Base-by-base conservation (phyloP, 2,797 vertebrate genomes). In the Danio tinwini region DNA sequence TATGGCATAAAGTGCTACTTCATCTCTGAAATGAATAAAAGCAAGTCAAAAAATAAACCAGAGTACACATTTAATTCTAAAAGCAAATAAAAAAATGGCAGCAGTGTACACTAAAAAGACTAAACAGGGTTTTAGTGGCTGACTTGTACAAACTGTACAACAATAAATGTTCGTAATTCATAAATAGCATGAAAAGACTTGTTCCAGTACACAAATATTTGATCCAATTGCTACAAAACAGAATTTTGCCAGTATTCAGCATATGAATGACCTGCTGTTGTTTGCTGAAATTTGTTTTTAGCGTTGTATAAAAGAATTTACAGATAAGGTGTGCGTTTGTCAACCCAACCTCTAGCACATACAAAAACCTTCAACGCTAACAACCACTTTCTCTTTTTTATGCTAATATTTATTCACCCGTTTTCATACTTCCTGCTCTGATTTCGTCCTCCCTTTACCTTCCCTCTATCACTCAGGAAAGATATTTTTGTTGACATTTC, bases 81-180 rank as follows among this genome's bases (percentile, higher is more conserved):
- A 16, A 0, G 16, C 50, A 52, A 53, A n/a, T 29, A n/a, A n/a
- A 1, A 16, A 1, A 5, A 39, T 40, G 16, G 59, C 59, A 61
- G 19, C 5, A 49, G 19, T 37, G 16, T 21, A 11, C 8, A 50
- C 29, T 74, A 1, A 19, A 40, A 7, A 49, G 9, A 5, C 29
- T n/a, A n/a, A 74, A 13, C 29, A 14, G 6, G 7, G 58, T 65
- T 73, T 73, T 47, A 39, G 17, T 11, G 10, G 0, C 52, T 44
- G 50, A 16, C 4, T 39, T 50, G 29, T 68, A 29, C 61, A 68
- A 74, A 12, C 7, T 14, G 55, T 3, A 47, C 21, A n/a, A 67
- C n/a, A 74, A 56, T 44, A 56, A 67, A 73, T 37, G 44, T 45
- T 47, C 16, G 7, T 65, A 74, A 80, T 74, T 75, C 45, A 44